Evolutionary conservation across 2,797 vertebrate species (phyloP), one percentile per base, ranked within the genome.

Genomic region (Ctenochaetus hawaiiensis): DNA sequence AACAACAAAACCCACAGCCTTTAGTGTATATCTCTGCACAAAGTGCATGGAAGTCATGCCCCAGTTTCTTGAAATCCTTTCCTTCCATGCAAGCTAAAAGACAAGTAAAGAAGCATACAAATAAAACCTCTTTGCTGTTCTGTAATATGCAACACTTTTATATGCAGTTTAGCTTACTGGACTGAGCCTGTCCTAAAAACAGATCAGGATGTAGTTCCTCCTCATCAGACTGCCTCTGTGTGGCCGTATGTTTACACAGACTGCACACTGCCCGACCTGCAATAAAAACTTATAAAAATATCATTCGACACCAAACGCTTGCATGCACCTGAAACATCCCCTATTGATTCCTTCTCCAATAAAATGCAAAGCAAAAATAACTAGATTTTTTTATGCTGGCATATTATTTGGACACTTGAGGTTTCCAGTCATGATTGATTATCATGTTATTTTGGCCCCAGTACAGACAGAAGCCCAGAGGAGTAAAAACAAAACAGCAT

Each of bases 361-460:
- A 34, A 67, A 44, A 67, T 34, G 30, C 47, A 17, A 43, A 72
- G 5, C 8, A 49, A 51, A 51, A 51, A 11, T 2, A 47, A 7
- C 5, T 5, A 26, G 62, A 72, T 68, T 59, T 68, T 72, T 76
- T 43, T 20, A 72, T 14, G 43, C 52, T 67, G 14, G 53, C 56
- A 69, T 47, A 23, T 22, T 83, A 80, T 89, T 84, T 91, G 82
- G 67, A 86, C 68, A 59, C 72, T 67, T 87, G 79, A 83, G 75
- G 79, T 86, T 82, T 85, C 16, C 4, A 16, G 4, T 13, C 22
- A 39, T 89, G 90, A 93, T 83, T 89, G 75, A 88, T 85, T 82
- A 84, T 58, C 71, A 81, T 67, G 73, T 87, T 85, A 87, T 91
- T 84, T 87, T 66, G 84, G 72, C 78, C 87, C 20, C n/a, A 51